phyloP scores from a whole-genome alignment of 2,888 invertebrate species.

The Apamea monoglypha region DNA sequence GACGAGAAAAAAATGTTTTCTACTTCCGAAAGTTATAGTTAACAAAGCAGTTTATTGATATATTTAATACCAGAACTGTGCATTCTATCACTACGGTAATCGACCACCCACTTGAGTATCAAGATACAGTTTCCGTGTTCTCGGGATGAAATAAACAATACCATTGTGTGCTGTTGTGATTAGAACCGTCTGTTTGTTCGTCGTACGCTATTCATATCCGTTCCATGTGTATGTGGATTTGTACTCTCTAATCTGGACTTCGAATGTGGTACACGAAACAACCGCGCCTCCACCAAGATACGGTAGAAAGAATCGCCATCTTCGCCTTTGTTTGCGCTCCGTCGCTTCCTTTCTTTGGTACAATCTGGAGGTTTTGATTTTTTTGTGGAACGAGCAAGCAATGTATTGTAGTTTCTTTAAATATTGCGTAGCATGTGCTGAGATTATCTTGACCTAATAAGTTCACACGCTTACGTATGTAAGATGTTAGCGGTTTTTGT shows the following conservation, averaged over 20 bases:
- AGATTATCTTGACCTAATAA: constrained; percentile 52
- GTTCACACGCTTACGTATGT: constrained; percentile 25
- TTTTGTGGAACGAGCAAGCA: neutral
- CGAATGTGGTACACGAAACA: constrained; percentile 48
- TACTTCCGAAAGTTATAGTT: neutral
- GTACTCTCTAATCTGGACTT: constrained; percentile 65
- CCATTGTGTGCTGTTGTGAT: constrained; percentile 87
- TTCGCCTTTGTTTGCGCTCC: neutral
- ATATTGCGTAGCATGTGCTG: neutral
- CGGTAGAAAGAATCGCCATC: neutral
- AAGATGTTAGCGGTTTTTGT: constrained; percentile 23
- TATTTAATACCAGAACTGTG: constrained; percentile 46
- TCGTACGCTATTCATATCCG: constrained; percentile 82
- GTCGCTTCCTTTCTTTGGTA: constrained; percentile 4
- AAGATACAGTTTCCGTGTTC: constrained; percentile 83
- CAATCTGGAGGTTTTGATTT: neutral
- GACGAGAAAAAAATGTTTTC: neutral
- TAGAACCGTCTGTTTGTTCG: constrained; percentile 84
- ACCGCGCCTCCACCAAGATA: constrained; percentile 18
- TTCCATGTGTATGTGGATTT: constrained; percentile 68
- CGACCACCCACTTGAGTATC: constrained; percentile 85
- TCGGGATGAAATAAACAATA: constrained; percentile 86
- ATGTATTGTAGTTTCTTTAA: constrained; percentile 10
- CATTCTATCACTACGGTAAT: constrained; percentile 53
- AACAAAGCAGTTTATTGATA: constrained; percentile 46